Base-by-base conservation (phyloP, 2,797 vertebrate species). In the Mareca strepera region DNA sequence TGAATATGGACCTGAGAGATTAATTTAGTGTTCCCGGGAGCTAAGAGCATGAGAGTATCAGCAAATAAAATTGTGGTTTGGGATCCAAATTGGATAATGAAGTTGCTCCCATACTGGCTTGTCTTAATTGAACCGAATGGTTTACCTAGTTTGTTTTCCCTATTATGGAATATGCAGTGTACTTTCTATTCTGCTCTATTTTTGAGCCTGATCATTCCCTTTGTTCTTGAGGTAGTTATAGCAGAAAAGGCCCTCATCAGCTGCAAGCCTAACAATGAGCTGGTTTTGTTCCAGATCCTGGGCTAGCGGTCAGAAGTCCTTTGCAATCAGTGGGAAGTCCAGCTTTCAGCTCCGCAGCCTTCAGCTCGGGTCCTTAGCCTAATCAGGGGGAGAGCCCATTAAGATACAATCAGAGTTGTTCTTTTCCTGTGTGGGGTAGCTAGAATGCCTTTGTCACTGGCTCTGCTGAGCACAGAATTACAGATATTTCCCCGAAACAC, bases 41-140 rank as follows among this genome's bases (percentile, higher is more conserved):
- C 43, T 82, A 35, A 84, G 35, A 82, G 44, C 16, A 50, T 4
- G 11, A 89, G 52, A 75, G 37, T 77, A 58, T 58, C 37, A 69
- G 53, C 58, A 92, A 86, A 82, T 75, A 66, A 94, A 95, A 78
- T n/a, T 72, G 66, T 94, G 83, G 7, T 69, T 93, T 89, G 46
- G 70, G 88, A 84, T 82, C 37, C 48, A 79, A 20, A 39, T 8
- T 41, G 44, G 22, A 43, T 90, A 62, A 80, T 73, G 50, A 91
- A 73, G 48, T 76, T 76, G 60, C 69, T 91, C 28, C 70, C 15
- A 13, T 55, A 59, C 28, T 77, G 74, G 21, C 20, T 92, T 76
- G 44, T 75, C 79, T 91, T 86, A 64, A 74, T 37, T 93, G 84
- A 92, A 79, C 39, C 35, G 64, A 78, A 76, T 33, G 12, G 50